phyloP scores from a whole-genome alignment of 2,888 invertebrate species.

The Kryphioiulus occultus region DNA sequence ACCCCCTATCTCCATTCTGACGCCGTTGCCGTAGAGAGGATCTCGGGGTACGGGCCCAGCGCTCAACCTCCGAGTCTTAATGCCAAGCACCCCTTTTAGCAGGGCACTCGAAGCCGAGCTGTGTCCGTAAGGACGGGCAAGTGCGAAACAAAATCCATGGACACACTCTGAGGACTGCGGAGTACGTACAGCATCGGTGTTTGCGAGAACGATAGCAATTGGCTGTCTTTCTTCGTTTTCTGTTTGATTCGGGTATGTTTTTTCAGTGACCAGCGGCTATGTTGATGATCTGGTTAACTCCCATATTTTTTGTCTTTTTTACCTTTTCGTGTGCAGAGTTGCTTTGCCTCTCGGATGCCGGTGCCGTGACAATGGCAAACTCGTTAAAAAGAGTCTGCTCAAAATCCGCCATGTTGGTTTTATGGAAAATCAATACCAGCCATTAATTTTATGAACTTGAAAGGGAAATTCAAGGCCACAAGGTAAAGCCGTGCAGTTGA shows the following conservation, averaged over 20 bases:
- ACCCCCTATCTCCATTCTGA: background rate
- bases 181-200: background rate
- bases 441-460: background rate
- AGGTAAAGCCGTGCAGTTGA: background rate
- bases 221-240: background rate
- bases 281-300: background rate
- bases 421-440: background rate
- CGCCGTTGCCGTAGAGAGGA: background rate
- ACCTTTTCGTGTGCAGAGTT: background rate
- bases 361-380: background rate
- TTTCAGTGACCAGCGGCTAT: background rate
- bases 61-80: slow-evolving; percentile 11
- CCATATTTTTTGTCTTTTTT: background rate
- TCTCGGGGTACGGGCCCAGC: background rate
- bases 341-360: background rate
- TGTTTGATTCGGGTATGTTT: slow-evolving; percentile 30
- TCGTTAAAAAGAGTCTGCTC: background rate
- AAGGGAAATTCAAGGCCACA: background rate
- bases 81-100: slow-evolving; percentile 33
- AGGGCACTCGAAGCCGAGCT: background rate
- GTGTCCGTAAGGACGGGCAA: background rate
- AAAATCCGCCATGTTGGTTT: too few species aligned
- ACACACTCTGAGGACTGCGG: background rate
- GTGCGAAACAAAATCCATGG: background rate
- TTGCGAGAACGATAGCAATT: background rate